phyloP scores from a whole-genome alignment of 2,797 vertebrate genomes.

The Urosaurus nigricauda region DNA sequence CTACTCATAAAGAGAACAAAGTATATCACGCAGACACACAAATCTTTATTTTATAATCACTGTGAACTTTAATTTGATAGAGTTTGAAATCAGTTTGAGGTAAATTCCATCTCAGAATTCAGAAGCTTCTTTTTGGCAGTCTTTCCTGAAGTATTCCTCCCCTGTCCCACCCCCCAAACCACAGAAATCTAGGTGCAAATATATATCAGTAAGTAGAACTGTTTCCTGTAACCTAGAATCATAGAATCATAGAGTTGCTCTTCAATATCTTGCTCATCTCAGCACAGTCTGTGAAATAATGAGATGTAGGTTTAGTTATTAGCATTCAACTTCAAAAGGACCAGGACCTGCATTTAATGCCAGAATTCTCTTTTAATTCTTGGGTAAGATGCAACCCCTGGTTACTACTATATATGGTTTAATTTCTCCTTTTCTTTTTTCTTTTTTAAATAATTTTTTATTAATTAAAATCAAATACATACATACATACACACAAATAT shows the following conservation, averaged over 20 bases:
- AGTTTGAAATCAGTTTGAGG: constrained; percentile 51
- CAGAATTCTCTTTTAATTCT: background rate
- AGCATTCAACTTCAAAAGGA: background rate
- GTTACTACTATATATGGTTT: background rate
- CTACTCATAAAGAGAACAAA: constrained; percentile 72
- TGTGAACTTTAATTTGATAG: constrained; percentile 53
- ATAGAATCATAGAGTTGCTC: too few relatives aligned
- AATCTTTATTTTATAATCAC: constrained; percentile 66
- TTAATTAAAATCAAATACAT: too few relatives aligned
- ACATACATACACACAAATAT: too few relatives aligned
- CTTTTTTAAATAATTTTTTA: too few relatives aligned
- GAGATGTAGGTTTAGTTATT: background rate
- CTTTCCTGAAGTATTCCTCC: constrained; percentile 21
- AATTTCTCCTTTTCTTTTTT: background rate
- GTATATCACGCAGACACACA: constrained; percentile 56
- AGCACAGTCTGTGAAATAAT: constrained; percentile 17
- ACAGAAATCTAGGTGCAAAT: background rate
- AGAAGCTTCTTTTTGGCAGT: constrained; percentile 38
- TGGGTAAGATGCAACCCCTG: background rate
- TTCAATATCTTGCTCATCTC: constrained; percentile 16
- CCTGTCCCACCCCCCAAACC: constrained; percentile 14
- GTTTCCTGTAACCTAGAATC: constrained; percentile 14
- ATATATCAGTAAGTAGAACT: background rate
- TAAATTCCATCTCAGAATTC: constrained; percentile 60
- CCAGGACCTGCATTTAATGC: background rate